Evolutionary conservation across 92 coral and sea anemone genomes (phyloP), one percentile per base, ranked within the genome.

Genomic region (Bergia sp.): DNA sequence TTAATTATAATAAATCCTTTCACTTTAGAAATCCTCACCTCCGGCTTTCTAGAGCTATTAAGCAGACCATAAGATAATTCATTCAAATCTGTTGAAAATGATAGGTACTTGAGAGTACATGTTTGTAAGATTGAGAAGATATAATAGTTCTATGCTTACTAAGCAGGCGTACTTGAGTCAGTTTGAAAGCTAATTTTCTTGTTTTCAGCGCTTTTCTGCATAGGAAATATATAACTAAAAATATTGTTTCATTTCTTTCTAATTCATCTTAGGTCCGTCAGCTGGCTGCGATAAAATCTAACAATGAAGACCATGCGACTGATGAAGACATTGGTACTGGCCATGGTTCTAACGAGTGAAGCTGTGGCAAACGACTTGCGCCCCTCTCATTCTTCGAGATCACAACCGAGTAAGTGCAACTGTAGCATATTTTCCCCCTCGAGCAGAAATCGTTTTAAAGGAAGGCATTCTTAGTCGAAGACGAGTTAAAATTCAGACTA

Each of bases 31-130:
- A 80, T 37, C 40, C 39, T 37, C 61, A 37, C 85, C 85, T 80
- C 85, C 85, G 85, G 85, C 85, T 13, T 80, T 15, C 45, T 36
- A 47, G 50, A 55, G 71, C 85, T 57, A 6, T 58, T 80, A 80
- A 80, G 85, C 64, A 57, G 72, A 61, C 67, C 18, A 36, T 55
- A 5, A 37, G 72, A 5, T 57, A 80, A 55, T 12, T 80, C 23
- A 7, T 41, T 16, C 44, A 80, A 58, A 61, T 20, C n/a, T 61
- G 29, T 61, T 16, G 23, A 61, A 61, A 11, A 13, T 57, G 43
- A 80, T 80, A 57, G 85, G 85, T 80, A 16, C 44, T 55, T 55
- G 72, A 37, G 47, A 38, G 72, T 73, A 73, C 18, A 61, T 61
- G 69, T 61, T 61, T 61, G 7, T 6, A 61, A 20, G 69, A 6